Conservation (phyloP, 2,888 invertebrate genomes). For the Tinea trinotella region DNA sequence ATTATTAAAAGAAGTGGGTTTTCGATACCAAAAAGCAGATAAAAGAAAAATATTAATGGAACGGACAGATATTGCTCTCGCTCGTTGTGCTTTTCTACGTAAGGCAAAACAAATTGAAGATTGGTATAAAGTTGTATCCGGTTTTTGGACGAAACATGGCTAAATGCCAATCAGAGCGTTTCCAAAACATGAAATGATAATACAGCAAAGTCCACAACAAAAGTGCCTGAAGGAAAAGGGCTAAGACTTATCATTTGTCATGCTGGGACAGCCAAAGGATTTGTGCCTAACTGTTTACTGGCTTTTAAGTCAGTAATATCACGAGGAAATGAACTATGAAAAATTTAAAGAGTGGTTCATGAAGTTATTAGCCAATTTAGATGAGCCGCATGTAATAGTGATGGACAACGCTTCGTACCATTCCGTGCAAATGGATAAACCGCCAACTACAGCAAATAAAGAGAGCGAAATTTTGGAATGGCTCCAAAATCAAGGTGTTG, state of each 20-base stretch:
- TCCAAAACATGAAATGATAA: not conserved
- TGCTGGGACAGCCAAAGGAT: constrained; percentile 1
- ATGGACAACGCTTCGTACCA: constrained; percentile 22
- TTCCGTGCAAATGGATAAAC: constrained; percentile 9
- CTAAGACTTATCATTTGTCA: constrained; percentile 15
- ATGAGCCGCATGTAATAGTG: constrained; percentile 3
- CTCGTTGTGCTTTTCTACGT: constrained; percentile 11
- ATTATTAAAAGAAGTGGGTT: constrained; percentile 21
- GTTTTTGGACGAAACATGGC: constrained; percentile 25
- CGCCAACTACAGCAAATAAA: constrained; percentile 6
- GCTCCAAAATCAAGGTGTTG: constrained; percentile 19
- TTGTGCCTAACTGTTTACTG: constrained; percentile 12
- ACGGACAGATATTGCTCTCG: constrained; percentile 14
- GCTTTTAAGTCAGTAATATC: constrained; percentile 13
- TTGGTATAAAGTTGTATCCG: constrained; percentile 22
- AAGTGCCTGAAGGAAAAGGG: constrained; percentile 17
- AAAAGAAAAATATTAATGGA: constrained; percentile 25
- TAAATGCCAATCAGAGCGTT: constrained; percentile 23
- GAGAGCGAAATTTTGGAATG: constrained; percentile 14
- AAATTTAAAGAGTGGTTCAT: constrained; percentile 13
- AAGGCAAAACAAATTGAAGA: constrained; percentile 19
- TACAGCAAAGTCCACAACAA: constrained; percentile 2
- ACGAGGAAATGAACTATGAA: constrained; percentile 11
- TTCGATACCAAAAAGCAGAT: constrained; percentile 22
- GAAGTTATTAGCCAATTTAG: not conserved